A percentile compares a stretch with the other conserved stretches of the same genome.
These are phyloP conservation scores for Tipula unca DNA, from an alignment of 2,888 invertebrate species.

Conservation along the genomic window DNA sequence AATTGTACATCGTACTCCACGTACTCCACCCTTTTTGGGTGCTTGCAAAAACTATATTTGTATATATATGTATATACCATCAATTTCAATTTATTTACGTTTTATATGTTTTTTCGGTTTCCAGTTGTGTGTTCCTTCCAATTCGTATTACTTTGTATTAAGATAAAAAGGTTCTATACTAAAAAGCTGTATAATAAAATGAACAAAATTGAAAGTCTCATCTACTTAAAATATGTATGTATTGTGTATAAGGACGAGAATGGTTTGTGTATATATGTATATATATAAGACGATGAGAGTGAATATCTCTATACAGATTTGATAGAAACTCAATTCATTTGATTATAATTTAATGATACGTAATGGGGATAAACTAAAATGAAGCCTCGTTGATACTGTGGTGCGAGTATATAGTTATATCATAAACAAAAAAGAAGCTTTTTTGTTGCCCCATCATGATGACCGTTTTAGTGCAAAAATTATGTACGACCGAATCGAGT, in stretches of 20 bases:
- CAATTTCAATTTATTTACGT: neutral
- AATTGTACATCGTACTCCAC: neutral
- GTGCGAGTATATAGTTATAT: neutral
- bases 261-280: neutral
- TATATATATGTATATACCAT: too few species aligned
- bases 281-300: neutral
- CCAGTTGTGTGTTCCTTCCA: neutral
- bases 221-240: neutral
- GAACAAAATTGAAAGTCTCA: slow-evolving; percentile 9
- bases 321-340: neutral
- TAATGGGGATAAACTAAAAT: neutral
- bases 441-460: neutral
- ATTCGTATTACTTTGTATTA: neutral
- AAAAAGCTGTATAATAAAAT: neutral
- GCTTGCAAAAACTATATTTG: neutral
- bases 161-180: neutral
- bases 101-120: neutral
- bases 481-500: neutral
- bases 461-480: neutral
- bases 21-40: neutral
- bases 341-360: slow-evolving; percentile 8
- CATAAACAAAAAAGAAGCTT: neutral
- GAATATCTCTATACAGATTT: neutral
- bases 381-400: neutral
- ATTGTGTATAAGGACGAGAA: neutral